Percentiles rank a stretch among this genome's conserved stretches.
Conservation (phyloP, 2,113 vertebrate genomes). For the Martes martes region DNA sequence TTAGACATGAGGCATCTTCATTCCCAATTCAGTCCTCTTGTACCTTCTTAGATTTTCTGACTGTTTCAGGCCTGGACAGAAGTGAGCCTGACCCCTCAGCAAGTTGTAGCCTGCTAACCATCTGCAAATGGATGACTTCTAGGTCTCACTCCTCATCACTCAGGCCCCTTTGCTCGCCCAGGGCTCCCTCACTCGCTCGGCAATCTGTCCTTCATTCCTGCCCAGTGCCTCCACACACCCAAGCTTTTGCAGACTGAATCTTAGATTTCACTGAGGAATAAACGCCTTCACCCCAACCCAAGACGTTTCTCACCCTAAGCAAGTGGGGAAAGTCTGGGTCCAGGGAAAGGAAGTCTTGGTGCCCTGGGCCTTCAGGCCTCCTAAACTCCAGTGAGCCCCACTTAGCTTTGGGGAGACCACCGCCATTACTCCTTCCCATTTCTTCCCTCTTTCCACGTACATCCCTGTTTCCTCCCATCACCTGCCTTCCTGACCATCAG, state of each 20-base stretch:
- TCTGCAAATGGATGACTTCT: background rate
- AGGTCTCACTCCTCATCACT: too few species aligned
- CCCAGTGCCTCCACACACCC: background rate
- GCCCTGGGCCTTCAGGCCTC: fast-evolving
- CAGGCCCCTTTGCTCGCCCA: background rate
- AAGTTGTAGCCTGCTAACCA: background rate
- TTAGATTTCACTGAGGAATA: background rate
- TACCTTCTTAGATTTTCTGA: background rate
- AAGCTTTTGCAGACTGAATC: too few species aligned
- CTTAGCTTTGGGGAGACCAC: background rate
- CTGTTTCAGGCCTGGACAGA: background rate
- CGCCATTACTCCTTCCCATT: fast-evolving
- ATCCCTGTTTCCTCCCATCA: too few species aligned
- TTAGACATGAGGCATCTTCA: background rate
- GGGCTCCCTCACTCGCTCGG: background rate
- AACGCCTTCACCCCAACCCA: background rate
- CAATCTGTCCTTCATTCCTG: background rate
- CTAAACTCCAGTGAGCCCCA: too few species aligned
- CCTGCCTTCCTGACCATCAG: background rate
- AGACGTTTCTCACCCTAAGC: background rate
- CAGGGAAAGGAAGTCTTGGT: background rate
- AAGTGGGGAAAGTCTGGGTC: too few species aligned
- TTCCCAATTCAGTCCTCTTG: background rate
- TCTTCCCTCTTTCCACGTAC: background rate
- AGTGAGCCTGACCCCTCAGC: background rate